Evolutionary conservation across 2,797 vertebrate species (phyloP), one percentile per base, ranked within the genome.

Genomic region (Sebastes hubbsi): DNA sequence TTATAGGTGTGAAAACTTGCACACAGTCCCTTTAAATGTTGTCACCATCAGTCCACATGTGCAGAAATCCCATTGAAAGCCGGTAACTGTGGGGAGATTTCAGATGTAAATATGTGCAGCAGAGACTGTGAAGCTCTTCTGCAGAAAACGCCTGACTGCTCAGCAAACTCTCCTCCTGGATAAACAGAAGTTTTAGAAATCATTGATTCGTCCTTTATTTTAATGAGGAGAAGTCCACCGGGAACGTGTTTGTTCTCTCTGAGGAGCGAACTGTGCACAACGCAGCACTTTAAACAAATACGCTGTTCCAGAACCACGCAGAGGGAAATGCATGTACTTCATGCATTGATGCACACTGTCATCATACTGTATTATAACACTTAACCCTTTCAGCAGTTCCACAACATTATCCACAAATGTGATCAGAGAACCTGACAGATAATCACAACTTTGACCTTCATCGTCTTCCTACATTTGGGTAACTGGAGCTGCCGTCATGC

Each of bases 181-280:
- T 87, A 86, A 88, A 86, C 62, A 78, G 42, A 76, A 77, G 78
- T 67, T 84, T 87, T 84, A 78, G 75, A 83, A 91, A 88, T 90
- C 85, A 91, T 90, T 82, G 88, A 92, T 90, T 89, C n/a, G 55
- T 90, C 80, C 90, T 91, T 86, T 89, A 90, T 87, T 89, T 87
- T 90, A 91, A 92, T 83, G 85, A 93, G 85, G 77, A 85, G 79
- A 29, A 73, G 27, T 81, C 91, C 75, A 20, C 38, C 3, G 86
- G 82, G 87, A 78, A 6, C 27, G 1, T 2, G 12, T 77, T 9
- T 60, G 66, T n/a, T 78, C 55, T 83, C 85, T 86, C 84, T 1
- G 78, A 77, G 84, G 86, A 81, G 72, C 2, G 22, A 71, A 74
- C 49, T 56, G 72, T 65, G 80, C 81, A 77, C 69, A 22, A 81